Conservation (phyloP, 2,888 invertebrate species). For the Camponotus fellah region DNA sequence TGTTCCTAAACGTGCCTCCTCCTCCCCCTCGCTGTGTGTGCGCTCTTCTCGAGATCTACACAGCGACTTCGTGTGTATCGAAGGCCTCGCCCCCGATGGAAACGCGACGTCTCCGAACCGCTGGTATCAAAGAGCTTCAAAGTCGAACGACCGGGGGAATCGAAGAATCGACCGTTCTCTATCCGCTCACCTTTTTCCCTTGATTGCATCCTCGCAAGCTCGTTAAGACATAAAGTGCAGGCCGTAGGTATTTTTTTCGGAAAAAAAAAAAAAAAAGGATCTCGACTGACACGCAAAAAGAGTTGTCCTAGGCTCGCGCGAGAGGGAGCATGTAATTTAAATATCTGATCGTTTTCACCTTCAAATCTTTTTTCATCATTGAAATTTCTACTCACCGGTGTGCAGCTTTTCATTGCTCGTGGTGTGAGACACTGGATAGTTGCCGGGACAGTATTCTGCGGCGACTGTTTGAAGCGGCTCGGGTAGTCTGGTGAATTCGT, state of each 20-base stretch:
- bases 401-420: conserved; percentile 66
- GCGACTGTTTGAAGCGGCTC: conserved; percentile 75
- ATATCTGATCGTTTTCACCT: neutral
- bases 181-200: conserved; percentile 57
- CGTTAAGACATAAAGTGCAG: conserved; percentile 18
- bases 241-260: conserved; percentile 23
- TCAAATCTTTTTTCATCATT: neutral
- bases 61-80: conserved; percentile 43
- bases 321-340: neutral
- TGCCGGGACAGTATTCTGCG: conserved; percentile 73
- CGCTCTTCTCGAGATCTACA: conserved; percentile 43
- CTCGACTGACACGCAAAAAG: neutral
- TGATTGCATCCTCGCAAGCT: conserved; percentile 53
- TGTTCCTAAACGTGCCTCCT: conserved; percentile 53
- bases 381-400: conserved; percentile 63
- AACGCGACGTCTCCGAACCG: conserved; percentile 62
- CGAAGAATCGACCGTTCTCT: conserved; percentile 61
- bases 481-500: conserved; percentile 76
- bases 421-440: conserved; percentile 70
- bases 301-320: neutral
- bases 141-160: conserved; percentile 61
- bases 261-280: neutral
- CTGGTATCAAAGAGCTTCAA: conserved; percentile 74
- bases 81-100: conserved; percentile 59
- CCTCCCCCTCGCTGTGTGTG: conserved; percentile 29